Base-by-base conservation (phyloP, 2,888 invertebrate genomes). In the Caenorhabditis japonica region DNA sequence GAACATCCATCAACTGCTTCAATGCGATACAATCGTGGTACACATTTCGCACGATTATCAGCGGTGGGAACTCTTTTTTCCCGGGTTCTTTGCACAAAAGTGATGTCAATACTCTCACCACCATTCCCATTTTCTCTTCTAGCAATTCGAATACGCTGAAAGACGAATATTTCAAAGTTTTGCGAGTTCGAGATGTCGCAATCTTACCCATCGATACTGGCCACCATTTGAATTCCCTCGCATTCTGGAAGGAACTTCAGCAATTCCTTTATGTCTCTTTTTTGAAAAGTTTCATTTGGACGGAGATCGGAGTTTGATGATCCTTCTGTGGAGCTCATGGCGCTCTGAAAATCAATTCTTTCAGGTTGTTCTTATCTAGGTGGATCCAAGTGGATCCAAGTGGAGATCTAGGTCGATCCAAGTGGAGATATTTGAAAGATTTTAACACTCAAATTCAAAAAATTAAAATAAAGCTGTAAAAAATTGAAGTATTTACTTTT, bases 71-170 rank as follows among this genome's bases (percentile, higher is more conserved):
- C 12, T 27, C 13, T 25, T 4, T 39, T 2, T 10, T 5, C 17
- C 3, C 12, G 5, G 5, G 1, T 13, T 55, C 58, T 4, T 47
- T 4, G 7, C 47, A 46, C 15, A 25, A 5, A 3, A 47, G 46
- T 2, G 34, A 7, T 3, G 36, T 38, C 38, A 55, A 41, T 21
- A 55, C 55, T 36, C 64, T 39, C 17, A 68, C 72, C 36, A 64
- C 51, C 79, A 80, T 80, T 46, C 79, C 76, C 27, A 82, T 60
- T 15, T 71, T 49, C 15, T 82, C 76, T 17, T 81, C 82, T 30
- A 82, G n/a, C 10, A 81, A 47, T 49, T 80, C 75, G 36, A 69
- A 30, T 7, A 10, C 30, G 47, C 56, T 78, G 75, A 21, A 73
- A 39, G 5, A 34, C 53, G 33, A 38, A 46, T 10, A 51, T 33